Evolutionary conservation across 2,888 invertebrate species (phyloP).

Genomic region (Caradrina kadenii): DNA sequence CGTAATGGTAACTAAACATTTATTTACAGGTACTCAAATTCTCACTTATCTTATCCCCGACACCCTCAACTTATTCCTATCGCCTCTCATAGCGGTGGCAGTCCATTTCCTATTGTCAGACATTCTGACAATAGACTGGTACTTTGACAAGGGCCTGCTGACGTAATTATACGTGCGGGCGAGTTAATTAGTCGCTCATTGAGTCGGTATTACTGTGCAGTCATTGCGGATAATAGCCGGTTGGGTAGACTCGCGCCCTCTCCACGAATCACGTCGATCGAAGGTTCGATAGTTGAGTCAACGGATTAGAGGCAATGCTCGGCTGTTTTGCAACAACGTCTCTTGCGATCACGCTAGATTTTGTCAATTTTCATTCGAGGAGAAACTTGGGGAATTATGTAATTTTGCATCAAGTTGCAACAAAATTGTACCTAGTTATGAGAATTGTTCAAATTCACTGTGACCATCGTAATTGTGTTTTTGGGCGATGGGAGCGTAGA

Average conservation of each 20-base stretch:
- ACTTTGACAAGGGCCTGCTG: conserved; percentile 62
- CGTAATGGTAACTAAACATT: conserved; percentile 40
- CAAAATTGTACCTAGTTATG: background rate
- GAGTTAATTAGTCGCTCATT: conserved; percentile 73
- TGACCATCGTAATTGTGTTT: conserved; percentile 27
- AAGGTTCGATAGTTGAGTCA: conserved; percentile 47
- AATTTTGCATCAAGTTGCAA: conserved; percentile 29
- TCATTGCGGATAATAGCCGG: conserved; percentile 65
- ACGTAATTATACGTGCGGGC: conserved; percentile 71
- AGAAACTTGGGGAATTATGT: conserved; percentile 43
- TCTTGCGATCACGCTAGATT: conserved; percentile 50
- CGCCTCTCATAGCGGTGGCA: conserved; percentile 50
- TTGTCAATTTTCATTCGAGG: conserved; percentile 45
- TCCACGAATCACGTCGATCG: conserved; percentile 47
- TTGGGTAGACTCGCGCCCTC: conserved; percentile 48
- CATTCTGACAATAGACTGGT: conserved; percentile 51
- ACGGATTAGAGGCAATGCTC: conserved; percentile 38
- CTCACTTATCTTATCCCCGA: conserved; percentile 58
- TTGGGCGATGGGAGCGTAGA: conserved; percentile 21
- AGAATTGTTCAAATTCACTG: background rate
- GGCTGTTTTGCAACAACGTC: conserved; percentile 43
- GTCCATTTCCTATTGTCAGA: conserved; percentile 64
- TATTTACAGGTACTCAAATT: conserved; percentile 48
- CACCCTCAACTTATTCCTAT: conserved; percentile 58
- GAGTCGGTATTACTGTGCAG: conserved; percentile 62